Evolutionary conservation across 2,113 vertebrate species (phyloP), one percentile per base, ranked within the genome.

Genomic region (Scalopus aquaticus): DNA sequence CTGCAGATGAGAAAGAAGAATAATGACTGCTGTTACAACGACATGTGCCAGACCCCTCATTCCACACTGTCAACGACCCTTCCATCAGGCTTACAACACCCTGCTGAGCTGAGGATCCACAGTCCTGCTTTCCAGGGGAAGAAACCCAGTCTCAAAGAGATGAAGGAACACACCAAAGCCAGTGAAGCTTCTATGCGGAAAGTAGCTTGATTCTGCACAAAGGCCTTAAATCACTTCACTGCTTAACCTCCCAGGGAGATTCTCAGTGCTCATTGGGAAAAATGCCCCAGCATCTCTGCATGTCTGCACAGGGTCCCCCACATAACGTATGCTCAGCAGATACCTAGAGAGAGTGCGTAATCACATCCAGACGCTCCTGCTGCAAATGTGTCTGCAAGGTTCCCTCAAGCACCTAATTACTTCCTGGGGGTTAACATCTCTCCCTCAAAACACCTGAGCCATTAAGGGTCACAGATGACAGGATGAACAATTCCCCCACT

Each of bases 251-350:
- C 5, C 24, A 24, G 15, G 39, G 46, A 69, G 26, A 11, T 2
- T 37, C 77, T 70, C 0, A 0, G 12, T 0, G 0, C 42, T 60
- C 20, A 7, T 56, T 6, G 26, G 3, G 58, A 42, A 37, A 32
- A 87, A 54, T 0, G 5, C 9, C 39, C 82, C 83, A 17, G 16
- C 8, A 37, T 65, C 28, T n/a, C 65, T 44, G 3, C 0, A 1
- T 10, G 17, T 30, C 11, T 1, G 35, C 39, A 30, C 8, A 3
- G 54, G 26, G 35, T 13, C 12, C 32, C 5, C 6, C 39, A 22
- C 9, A 5, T 0, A 20, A 15, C 0, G 0, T 3, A 8, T 7
- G 2, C 11, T 88, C 72, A 56, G 35, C 9, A 77, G 2, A 3
- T 16, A 1, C 42, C 54, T 58, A 5, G 30, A 37, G 28, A 10